Percentiles rank a stretch among this genome's conserved stretches.
phyloP scores from a whole-genome alignment of 2,113 vertebrate species.

The Pteropus alecto region DNA sequence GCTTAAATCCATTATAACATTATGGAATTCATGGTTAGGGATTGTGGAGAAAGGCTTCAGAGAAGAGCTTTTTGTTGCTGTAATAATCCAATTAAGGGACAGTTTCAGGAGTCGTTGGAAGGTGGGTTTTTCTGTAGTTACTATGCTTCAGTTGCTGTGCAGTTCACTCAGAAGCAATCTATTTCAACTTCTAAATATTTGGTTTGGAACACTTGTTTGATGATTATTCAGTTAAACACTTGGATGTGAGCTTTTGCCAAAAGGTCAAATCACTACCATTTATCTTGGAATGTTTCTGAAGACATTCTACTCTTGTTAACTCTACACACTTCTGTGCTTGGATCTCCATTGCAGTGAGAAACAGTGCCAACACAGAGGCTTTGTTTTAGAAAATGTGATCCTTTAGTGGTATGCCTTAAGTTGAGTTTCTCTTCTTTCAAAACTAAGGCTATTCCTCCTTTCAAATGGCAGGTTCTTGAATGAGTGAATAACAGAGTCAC shows the following conservation, averaged over 20 bases:
- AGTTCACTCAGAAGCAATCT: slow-evolving; percentile 95
- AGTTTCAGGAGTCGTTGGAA: slow-evolving; percentile 95
- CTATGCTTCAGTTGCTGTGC: slow-evolving; percentile 94
- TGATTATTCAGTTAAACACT: slow-evolving; percentile 94
- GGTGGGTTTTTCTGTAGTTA: slow-evolving; percentile 94
- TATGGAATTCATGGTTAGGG: slow-evolving; percentile 26
- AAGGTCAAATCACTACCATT: slow-evolving; percentile 89
- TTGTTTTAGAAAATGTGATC: slow-evolving; percentile 94
- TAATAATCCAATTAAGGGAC: slow-evolving; percentile 79
- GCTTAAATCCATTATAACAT: slow-evolving; percentile 33
- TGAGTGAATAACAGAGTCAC: slow-evolving; percentile 87
- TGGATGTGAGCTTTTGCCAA: slow-evolving; percentile 91
- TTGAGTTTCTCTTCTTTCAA: slow-evolving; percentile 94
- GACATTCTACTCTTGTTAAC: slow-evolving; percentile 82
- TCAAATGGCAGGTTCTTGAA: slow-evolving; percentile 86
- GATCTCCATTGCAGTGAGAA: slow-evolving; percentile 88
- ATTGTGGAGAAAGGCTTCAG: slow-evolving; percentile 40
- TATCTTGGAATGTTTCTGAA: slow-evolving; percentile 91
- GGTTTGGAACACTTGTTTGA: slow-evolving; percentile 92
- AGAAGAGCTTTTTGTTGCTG: background rate
- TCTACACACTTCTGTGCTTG: slow-evolving; percentile 86
- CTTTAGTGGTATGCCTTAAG: slow-evolving; percentile 96
- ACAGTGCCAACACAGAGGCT: slow-evolving; percentile 94
- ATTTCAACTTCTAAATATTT: slow-evolving; percentile 92
- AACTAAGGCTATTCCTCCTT: slow-evolving; percentile 87